Evolutionary conservation across 2,888 invertebrate genomes (phyloP).

Genomic region (Drymonia ruficornis): DNA sequence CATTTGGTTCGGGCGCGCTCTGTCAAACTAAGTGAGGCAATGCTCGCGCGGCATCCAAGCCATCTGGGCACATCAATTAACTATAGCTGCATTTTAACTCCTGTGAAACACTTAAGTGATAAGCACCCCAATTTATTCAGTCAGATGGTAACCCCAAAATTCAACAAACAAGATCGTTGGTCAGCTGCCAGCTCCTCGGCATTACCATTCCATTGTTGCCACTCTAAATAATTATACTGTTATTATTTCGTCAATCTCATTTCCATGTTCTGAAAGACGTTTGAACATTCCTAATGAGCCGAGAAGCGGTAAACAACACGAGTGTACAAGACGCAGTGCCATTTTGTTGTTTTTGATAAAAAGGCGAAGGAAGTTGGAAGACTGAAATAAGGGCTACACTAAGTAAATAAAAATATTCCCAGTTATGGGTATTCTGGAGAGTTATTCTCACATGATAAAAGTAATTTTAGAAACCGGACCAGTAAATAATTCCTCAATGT

Average conservation of each 20-base stretch:
- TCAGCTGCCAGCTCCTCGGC: neutral
- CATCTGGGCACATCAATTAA: too few relatives aligned
- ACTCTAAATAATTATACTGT: conserved; percentile 5
- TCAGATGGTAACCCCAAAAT: neutral
- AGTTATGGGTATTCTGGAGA: too few relatives aligned
- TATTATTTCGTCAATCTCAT: conserved; percentile 3
- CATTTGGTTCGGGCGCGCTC: too few relatives aligned
- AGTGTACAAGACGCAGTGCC: neutral
- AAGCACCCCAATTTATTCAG: neutral
- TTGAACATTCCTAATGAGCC: conserved; percentile 1
- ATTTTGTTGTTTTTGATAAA: conserved; percentile 1
- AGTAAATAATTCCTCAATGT: too few relatives aligned
- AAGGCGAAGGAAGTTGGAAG: neutral
- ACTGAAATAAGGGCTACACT: conserved; percentile 1
- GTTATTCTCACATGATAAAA: too few relatives aligned
- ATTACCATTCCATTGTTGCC: conserved; percentile 3
- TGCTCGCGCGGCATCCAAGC: too few relatives aligned
- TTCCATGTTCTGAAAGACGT: conserved; percentile 2
- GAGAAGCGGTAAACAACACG: conserved; percentile 2
- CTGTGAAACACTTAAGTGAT: neutral
- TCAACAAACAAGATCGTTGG: conserved; percentile 2
- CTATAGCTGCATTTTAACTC: neutral
- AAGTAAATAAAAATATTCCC: too few relatives aligned
- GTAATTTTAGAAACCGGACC: too few relatives aligned
- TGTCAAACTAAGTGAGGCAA: too few relatives aligned